Conservation (phyloP, 1,140 invertebrate species). For the Antheraea mylitta region DNA sequence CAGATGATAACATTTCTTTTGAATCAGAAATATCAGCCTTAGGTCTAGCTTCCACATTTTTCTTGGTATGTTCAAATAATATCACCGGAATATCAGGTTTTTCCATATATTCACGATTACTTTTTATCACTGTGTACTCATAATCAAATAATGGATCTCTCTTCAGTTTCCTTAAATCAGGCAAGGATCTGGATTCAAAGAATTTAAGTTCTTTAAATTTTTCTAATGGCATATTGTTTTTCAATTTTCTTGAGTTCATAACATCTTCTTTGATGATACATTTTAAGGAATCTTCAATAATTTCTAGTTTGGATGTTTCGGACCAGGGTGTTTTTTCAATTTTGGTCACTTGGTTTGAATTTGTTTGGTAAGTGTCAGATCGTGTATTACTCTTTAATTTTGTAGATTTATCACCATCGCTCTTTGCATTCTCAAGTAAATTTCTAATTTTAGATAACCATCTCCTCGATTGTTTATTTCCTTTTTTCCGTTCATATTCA, state of each 20-base stretch:
- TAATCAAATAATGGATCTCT: neutral
- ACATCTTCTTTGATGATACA: neutral
- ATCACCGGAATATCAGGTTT: neutral
- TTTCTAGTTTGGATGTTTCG: neutral
- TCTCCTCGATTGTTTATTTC: conserved; percentile 20
- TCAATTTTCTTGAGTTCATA: neutral
- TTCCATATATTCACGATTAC: neutral
- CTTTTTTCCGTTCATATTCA: conserved; percentile 11
- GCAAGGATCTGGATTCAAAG: neutral
- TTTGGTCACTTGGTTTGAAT: neutral
- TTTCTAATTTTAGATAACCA: conserved; percentile 30
- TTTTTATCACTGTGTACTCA: neutral
- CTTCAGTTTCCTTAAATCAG: neutral
- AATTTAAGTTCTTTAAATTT: neutral
- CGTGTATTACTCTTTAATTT: neutral
- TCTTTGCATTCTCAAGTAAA: conserved; percentile 21
- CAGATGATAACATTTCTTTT: neutral
- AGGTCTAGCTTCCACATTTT: neutral
- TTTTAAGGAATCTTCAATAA: neutral
- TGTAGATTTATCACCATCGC: neutral
- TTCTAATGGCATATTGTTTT: neutral
- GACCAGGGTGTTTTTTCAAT: neutral
- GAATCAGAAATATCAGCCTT: neutral
- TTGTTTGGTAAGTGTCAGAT: neutral
- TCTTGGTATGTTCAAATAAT: neutral